Conservation (phyloP, 2,113 vertebrate species). For the Dipodomys ordii region DNA sequence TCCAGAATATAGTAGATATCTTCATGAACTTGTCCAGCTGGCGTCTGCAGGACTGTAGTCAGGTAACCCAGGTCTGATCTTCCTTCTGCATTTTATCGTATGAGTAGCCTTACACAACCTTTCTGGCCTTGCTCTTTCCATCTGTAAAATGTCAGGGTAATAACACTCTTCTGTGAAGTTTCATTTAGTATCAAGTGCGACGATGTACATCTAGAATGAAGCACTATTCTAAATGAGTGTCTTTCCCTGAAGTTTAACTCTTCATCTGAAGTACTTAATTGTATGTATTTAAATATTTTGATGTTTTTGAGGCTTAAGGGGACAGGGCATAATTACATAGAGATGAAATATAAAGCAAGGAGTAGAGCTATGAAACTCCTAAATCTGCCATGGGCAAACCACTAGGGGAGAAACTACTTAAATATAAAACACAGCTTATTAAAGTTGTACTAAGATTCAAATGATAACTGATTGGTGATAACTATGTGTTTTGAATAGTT, state of each 20-base stretch:
- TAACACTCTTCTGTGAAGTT: neutral
- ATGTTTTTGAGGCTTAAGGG: slow-evolving; percentile 56
- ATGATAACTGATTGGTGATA: slow-evolving; percentile 39
- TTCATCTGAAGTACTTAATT: slow-evolving; percentile 34
- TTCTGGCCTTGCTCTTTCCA: neutral
- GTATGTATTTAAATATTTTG: slow-evolving; percentile 64
- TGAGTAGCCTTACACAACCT: neutral
- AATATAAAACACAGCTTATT: slow-evolving; percentile 59
- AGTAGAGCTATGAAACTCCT: neutral
- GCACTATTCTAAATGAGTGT: neutral
- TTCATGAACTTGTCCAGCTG: neutral
- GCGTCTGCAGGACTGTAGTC: neutral
- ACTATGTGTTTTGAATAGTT: slow-evolving; percentile 22
- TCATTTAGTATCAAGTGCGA: neutral
- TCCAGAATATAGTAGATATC: neutral
- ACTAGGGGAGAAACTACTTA: slow-evolving; percentile 32
- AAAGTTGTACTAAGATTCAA: slow-evolving; percentile 55
- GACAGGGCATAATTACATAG: slow-evolving; percentile 62
- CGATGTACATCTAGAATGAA: neutral
- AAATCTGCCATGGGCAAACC: slow-evolving; percentile 36
- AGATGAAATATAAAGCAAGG: slow-evolving; percentile 67
- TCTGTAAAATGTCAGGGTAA: neutral
- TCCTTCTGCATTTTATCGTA: neutral
- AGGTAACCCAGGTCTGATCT: neutral
- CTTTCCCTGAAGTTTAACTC: slow-evolving; percentile 24